A percentile compares a stretch with the other conserved stretches of the same genome.
phyloP scores from a whole-genome alignment of 2,888 invertebrate genomes.

The Meiosimyza platycephala region DNA sequence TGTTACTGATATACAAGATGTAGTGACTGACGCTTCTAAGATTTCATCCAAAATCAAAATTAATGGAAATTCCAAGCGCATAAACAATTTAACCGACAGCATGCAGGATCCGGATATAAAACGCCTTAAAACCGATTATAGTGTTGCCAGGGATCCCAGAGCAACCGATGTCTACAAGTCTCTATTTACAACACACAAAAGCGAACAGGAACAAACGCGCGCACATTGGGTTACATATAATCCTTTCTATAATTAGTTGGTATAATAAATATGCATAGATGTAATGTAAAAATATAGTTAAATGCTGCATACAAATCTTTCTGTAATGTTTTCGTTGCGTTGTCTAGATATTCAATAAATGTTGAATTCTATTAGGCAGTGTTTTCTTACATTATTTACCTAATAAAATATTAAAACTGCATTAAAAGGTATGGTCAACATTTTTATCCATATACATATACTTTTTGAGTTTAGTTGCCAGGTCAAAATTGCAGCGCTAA shows the following conservation, averaged over 20 bases:
- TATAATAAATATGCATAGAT: neutral
- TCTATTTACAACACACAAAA: slow-evolving; percentile 90
- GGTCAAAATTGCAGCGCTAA: too few relatives aligned
- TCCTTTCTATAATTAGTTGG: slow-evolving; percentile 85
- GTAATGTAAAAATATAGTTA: neutral
- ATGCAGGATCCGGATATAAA: slow-evolving; percentile 78
- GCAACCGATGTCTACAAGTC: slow-evolving; percentile 94
- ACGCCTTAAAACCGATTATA: slow-evolving; percentile 83
- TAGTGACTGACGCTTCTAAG: slow-evolving; percentile 30
- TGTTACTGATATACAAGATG: neutral
- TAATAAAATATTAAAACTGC: too few relatives aligned
- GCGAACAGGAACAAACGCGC: slow-evolving; percentile 85
- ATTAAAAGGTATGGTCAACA: too few relatives aligned
- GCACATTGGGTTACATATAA: slow-evolving; percentile 99
- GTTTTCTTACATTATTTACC: too few relatives aligned
- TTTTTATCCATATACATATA: too few relatives aligned
- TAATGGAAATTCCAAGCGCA: slow-evolving; percentile 46
- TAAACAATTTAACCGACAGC: slow-evolving; percentile 52
- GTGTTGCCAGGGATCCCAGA: slow-evolving; percentile 90
- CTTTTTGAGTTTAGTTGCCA: too few relatives aligned
- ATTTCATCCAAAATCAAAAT: slow-evolving; percentile 47
- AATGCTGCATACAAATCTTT: too few relatives aligned
- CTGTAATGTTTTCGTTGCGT: too few relatives aligned
- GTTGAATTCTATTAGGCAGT: too few relatives aligned
- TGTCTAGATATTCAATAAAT: too few relatives aligned